Evolutionary conservation across 2,797 vertebrate genomes (phyloP).

Genomic region (Nyctibius grandis): DNA sequence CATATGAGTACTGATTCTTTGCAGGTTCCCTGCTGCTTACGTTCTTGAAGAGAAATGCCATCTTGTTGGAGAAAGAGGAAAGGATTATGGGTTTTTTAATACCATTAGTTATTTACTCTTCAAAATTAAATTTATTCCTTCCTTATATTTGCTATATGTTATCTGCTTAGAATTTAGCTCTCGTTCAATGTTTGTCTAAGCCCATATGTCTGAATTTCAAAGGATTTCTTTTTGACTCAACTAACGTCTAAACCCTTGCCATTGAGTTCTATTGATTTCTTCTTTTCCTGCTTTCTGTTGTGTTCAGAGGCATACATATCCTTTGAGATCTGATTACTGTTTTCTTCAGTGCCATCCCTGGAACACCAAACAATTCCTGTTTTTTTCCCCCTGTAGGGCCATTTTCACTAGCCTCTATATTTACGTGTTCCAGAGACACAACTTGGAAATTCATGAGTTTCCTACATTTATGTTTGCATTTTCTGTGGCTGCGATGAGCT

Average conservation of each 20-base stretch:
- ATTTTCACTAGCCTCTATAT: neutral
- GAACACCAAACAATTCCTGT: neutral
- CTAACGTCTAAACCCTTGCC: neutral
- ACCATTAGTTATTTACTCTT: neutral
- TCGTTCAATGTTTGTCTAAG: neutral
- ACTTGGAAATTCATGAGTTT: neutral
- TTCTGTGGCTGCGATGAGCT: neutral
- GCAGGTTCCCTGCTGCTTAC: neutral
- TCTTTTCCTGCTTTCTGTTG: neutral
- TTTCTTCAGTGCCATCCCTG: neutral
- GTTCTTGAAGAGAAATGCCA: neutral
- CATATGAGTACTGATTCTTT: neutral
- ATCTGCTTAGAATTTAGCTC: neutral
- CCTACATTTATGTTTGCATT: neutral
- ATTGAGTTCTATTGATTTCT: neutral
- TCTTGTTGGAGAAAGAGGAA: neutral
- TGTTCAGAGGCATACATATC: neutral
- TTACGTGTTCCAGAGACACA: neutral
- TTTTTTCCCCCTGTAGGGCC: fast-evolving
- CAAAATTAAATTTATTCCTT: neutral
- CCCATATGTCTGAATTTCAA: neutral
- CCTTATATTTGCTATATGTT: neutral
- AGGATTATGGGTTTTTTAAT: neutral
- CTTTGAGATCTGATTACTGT: neutral
- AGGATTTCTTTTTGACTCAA: neutral